Evolutionary conservation across 2,888 invertebrate genomes (phyloP).

Genomic region (Beris morrisii): DNA sequence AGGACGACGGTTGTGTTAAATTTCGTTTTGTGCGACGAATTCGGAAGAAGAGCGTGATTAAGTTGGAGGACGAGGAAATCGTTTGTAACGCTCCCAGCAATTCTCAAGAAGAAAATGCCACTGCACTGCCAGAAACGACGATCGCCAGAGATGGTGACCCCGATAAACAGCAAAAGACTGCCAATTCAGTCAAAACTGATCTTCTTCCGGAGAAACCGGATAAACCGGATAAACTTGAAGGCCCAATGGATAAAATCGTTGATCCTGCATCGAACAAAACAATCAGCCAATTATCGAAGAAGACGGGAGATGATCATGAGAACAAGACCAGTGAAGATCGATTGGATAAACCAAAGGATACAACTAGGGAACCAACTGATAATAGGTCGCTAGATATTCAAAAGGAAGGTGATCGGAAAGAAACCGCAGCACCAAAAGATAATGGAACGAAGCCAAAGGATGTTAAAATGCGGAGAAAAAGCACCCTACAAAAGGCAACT

Average conservation of each 20-base stretch:
- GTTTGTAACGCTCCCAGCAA: constrained; percentile 3
- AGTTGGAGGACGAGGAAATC: constrained; percentile 45
- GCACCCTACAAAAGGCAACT: not conserved
- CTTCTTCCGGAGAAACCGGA: too few relatives aligned
- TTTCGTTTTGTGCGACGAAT: constrained; percentile 53
- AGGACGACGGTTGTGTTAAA: constrained; percentile 43
- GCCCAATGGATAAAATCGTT: too few relatives aligned
- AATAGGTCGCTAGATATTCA: too few relatives aligned
- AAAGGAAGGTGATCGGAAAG: too few relatives aligned
- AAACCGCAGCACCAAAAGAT: not conserved
- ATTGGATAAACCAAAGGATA: too few relatives aligned
- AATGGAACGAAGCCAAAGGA: not conserved
- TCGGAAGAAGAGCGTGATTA: constrained; percentile 49
- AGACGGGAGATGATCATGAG: too few relatives aligned
- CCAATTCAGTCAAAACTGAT: too few relatives aligned
- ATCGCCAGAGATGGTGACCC: not conserved
- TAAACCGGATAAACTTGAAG: too few relatives aligned
- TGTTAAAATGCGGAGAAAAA: not conserved
- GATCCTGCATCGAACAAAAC: too few relatives aligned
- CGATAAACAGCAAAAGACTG: not conserved
- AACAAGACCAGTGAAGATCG: too few relatives aligned
- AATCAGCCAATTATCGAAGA: too few relatives aligned
- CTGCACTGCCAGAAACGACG: not conserved
- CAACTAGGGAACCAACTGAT: too few relatives aligned
- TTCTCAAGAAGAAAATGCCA: not conserved